phyloP scores from a whole-genome alignment of 2,113 vertebrate species.

The Sarotherodon lohbergeri region DNA sequence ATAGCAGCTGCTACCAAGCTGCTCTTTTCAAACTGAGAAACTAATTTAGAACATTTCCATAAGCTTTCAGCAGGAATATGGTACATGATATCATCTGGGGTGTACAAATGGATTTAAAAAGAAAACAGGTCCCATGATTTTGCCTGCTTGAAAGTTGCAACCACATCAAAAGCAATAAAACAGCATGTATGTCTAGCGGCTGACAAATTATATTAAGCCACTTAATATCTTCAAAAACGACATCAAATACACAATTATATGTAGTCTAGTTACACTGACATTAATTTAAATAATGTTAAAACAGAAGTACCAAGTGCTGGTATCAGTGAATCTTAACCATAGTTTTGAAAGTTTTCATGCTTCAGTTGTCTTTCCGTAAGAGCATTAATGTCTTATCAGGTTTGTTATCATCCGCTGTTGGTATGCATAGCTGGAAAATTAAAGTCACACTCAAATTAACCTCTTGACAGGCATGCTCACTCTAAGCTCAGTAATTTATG shows the following conservation, averaged over 20 bases:
- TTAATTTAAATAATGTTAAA: background rate
- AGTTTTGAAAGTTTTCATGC: conserved; percentile 36
- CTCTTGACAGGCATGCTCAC: conserved; percentile 47
- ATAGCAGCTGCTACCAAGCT: conserved; percentile 53
- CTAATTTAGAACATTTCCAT: conserved; percentile 36
- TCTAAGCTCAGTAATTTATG: conserved; percentile 40
- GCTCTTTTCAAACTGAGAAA: conserved; percentile 18
- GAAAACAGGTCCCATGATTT: conserved; percentile 32
- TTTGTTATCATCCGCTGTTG: conserved; percentile 32
- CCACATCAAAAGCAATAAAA: conserved; percentile 19
- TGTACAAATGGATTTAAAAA: conserved; percentile 37
- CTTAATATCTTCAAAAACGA: background rate
- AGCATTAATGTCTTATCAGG: conserved; percentile 48
- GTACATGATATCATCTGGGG: conserved; percentile 48
- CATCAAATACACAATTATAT: background rate
- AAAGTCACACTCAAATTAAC: conserved; percentile 55
- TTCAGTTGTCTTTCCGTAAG: conserved; percentile 29
- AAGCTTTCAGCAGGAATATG: conserved; percentile 49
- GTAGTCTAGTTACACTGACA: background rate
- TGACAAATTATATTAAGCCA: background rate
- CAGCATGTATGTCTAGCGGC: background rate
- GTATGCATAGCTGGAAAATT: conserved; percentile 41
- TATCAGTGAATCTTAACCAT: conserved; percentile 34
- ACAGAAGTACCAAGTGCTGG: background rate
- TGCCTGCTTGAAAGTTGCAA: conserved; percentile 31